Conservation (phyloP, 2,797 vertebrate species). For the Microctenopoma stevenorrisi region DNA sequence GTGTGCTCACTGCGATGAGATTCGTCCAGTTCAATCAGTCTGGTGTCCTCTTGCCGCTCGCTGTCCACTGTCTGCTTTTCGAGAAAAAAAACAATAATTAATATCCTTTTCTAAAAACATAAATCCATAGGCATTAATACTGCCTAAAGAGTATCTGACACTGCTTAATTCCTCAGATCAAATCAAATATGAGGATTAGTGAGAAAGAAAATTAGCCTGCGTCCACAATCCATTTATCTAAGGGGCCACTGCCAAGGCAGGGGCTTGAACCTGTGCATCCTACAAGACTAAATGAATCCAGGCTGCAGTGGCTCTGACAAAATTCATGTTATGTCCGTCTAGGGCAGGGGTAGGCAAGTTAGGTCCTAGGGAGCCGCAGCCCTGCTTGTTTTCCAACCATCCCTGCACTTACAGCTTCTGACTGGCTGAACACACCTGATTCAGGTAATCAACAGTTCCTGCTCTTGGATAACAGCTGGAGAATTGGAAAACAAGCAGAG, state of each 20-base stretch:
- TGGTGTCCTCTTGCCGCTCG: conserved; percentile 90
- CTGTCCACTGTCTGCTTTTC: conserved; percentile 86
- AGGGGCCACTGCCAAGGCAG: conserved; percentile 30
- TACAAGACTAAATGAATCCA: conserved; percentile 55
- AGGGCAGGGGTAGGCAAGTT: conserved; percentile 1
- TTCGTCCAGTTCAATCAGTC: conserved; percentile 96
- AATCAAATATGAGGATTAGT: conserved; percentile 36
- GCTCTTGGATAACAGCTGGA: too few relatives aligned
- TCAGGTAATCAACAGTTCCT: too few relatives aligned
- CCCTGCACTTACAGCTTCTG: too few relatives aligned
- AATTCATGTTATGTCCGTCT: conserved; percentile 58
- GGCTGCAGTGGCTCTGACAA: conserved; percentile 73
- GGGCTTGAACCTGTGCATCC: conserved; percentile 40
- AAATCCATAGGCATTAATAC: conserved; percentile 7
- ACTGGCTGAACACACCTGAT: too few relatives aligned
- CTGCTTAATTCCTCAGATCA: conserved; percentile 26
- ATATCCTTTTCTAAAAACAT: conserved; percentile 12
- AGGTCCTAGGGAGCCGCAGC: too few relatives aligned
- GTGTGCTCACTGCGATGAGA: conserved; percentile 98
- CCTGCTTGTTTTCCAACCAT: too few relatives aligned
- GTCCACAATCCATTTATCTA: conserved; percentile 31
- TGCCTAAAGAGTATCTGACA: conserved; percentile 19
- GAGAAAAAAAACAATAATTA: conserved; percentile 45
- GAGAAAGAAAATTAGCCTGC: conserved; percentile 31
- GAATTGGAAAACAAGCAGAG: too few relatives aligned